Percentiles rank a stretch among this genome's conserved stretches.
Conservation (phyloP, 2,113 vertebrate species). For the Illadopsis cleaveri region DNA sequence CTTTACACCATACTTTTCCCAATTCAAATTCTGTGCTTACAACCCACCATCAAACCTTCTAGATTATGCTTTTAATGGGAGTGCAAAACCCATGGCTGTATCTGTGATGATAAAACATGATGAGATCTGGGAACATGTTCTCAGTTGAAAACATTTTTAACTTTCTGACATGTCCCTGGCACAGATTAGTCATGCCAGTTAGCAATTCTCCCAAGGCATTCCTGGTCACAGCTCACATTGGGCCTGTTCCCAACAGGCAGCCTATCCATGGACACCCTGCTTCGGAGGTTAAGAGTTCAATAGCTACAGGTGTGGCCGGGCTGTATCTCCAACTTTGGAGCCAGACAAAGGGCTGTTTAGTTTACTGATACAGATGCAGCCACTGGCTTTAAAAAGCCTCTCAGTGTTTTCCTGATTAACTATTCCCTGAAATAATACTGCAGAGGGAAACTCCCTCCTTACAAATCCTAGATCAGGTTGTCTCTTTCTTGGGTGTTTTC, state of each 20-base stretch:
- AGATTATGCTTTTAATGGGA: not conserved
- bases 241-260: not conserved
- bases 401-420: not conserved
- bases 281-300: not conserved
- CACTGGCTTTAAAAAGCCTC: not conserved
- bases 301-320: not conserved
- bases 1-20: not conserved
- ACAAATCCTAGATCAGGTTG: not conserved
- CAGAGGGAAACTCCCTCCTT: not conserved
- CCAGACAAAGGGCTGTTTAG: not conserved
- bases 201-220: not conserved
- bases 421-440: not conserved
- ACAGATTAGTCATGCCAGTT: not conserved
- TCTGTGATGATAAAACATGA: not conserved
- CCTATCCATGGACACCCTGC: accelerated
- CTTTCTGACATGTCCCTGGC: not conserved
- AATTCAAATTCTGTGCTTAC: not conserved
- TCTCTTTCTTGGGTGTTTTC: not conserved
- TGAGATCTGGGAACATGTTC: accelerated
- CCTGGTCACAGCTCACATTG: accelerated
- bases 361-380: not conserved
- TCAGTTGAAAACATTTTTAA: not conserved
- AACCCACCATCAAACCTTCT: not conserved
- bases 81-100: not conserved
- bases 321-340: not conserved